Conservation (phyloP, 2,113 vertebrate genomes). For the Mixornis gularis region DNA sequence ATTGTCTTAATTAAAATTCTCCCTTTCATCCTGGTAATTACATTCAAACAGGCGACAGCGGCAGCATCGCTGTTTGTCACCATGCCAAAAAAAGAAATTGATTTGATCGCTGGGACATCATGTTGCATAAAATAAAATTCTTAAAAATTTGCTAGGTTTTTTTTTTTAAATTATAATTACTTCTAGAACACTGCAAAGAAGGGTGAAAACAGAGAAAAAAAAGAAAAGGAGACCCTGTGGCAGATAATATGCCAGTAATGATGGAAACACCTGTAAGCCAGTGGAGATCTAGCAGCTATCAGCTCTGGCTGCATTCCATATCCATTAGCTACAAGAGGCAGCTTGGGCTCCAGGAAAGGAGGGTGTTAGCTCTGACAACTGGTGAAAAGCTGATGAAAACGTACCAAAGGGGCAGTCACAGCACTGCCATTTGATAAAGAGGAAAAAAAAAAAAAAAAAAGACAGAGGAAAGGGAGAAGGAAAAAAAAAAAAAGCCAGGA, state of each 20-base stretch:
- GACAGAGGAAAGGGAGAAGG: background rate
- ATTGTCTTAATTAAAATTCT: slow-evolving; percentile 79
- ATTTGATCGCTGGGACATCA: slow-evolving; percentile 66
- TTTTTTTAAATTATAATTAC: slow-evolving; percentile 53
- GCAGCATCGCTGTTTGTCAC: slow-evolving; percentile 66
- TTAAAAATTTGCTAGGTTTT: slow-evolving; percentile 29
- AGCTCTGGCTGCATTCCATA: slow-evolving; percentile 68
- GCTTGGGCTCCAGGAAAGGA: slow-evolving; percentile 57
- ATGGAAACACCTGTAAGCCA: slow-evolving; percentile 72
- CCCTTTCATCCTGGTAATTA: slow-evolving; percentile 76
- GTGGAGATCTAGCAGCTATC: slow-evolving; percentile 63
- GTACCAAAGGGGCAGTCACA: slow-evolving; percentile 61
- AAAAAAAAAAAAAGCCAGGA: slow-evolving; percentile 52
- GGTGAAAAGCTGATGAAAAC: slow-evolving; percentile 70
- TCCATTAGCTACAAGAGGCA: slow-evolving; percentile 66
- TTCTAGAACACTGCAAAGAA: slow-evolving; percentile 34
- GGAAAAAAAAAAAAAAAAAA: background rate
- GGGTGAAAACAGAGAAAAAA: background rate
- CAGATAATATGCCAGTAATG: slow-evolving; percentile 49
- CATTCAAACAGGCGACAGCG: slow-evolving; percentile 68
- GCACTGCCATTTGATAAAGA: slow-evolving; percentile 60
- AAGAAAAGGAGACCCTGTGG: background rate
- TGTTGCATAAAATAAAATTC: slow-evolving; percentile 59
- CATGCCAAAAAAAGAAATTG: slow-evolving; percentile 56
- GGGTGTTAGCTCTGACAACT: slow-evolving; percentile 66